Evolutionary conservation across 1,140 invertebrate species (phyloP), one percentile per base, ranked within the genome.

Genomic region (Lysiphlebus fabarum): DNA sequence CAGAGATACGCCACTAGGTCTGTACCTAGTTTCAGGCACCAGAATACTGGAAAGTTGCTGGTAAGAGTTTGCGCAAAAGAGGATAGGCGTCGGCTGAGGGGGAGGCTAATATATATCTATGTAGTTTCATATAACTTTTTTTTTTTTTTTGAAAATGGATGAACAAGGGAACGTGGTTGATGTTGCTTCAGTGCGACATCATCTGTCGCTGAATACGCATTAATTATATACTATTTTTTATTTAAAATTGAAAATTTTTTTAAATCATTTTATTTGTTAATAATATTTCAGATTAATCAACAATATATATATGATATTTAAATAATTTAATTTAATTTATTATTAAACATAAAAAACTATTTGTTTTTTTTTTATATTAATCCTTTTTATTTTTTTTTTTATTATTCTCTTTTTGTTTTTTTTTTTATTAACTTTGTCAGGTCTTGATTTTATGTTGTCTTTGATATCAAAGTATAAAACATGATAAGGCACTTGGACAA

Each of bases 21-120:
- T 34, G 17, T 12, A 48, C 36, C 33, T 40, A 36, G 48, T 53
- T 53, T 57, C 59, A 55, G 53, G 59, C 53, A 41, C 38, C 33
- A 45, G 38, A 2, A 26, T 65, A 68, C 60, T 61, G 63, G 66
- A 62, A 58, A 44, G 14, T 44, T 38, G 58, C 44, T 48, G 59
- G 3, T 37, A 5, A 61, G 70, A 54, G 65, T 56, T 38, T 70
- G 71, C 71, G 71, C 71, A 57, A 4, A 41, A 45, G 26, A 11
- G 41, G 47, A 43, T 73, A 73, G 71, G 71, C 71, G 70, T 73
- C 69, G 71, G 70, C 71, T 66, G 65, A 61, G 64, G 55, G 44
- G 49, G 34, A 58, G 33, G 17, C 17, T 2, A 26, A 26, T 1
- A 26, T 26, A 26, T 26, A 26, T 26, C 2, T 26, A 26, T 26